Conservation (phyloP, 2,113 vertebrate species). For the Cinclus mexicanus region DNA sequence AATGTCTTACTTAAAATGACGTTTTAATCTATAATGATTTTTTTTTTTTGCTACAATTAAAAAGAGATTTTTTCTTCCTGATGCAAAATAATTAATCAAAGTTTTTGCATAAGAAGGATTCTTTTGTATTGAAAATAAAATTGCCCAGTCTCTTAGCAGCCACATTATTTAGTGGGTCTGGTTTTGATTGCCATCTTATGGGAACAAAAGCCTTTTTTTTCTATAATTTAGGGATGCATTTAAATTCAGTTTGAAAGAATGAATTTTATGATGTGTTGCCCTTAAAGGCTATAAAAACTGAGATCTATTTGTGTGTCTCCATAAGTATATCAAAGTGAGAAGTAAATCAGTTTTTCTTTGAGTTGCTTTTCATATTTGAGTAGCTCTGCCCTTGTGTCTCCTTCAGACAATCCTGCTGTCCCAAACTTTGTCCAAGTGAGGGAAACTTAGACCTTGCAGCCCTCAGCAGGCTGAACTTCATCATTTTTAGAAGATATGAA, state of each 20-base stretch:
- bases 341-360: not conserved
- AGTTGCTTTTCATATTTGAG: not conserved
- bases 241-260: constrained; percentile 48
- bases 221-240: constrained; percentile 32
- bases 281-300: constrained; percentile 10
- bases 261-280: not conserved
- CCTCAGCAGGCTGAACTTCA: not conserved
- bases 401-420: not conserved
- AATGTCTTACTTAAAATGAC: constrained; percentile 69
- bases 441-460: not conserved
- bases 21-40: constrained; percentile 71
- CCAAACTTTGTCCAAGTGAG: not conserved
- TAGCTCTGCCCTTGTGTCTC: not conserved
- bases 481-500: not conserved
- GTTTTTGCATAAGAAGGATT: not conserved
- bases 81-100: constrained; percentile 50
- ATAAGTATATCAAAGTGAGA: not conserved
- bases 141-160: not conserved
- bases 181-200: constrained; percentile 4
- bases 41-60: constrained; percentile 60
- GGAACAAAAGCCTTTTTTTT: constrained; percentile 22
- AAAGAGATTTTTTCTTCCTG: constrained; percentile 6
- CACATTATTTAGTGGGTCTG: constrained; percentile 11
- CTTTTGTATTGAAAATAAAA: constrained; percentile 22
- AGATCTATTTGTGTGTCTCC: not conserved